These are phyloP conservation scores for Columba janthina DNA, from an alignment of 2,113 vertebrate genomes.

Conservation along the genomic window DNA sequence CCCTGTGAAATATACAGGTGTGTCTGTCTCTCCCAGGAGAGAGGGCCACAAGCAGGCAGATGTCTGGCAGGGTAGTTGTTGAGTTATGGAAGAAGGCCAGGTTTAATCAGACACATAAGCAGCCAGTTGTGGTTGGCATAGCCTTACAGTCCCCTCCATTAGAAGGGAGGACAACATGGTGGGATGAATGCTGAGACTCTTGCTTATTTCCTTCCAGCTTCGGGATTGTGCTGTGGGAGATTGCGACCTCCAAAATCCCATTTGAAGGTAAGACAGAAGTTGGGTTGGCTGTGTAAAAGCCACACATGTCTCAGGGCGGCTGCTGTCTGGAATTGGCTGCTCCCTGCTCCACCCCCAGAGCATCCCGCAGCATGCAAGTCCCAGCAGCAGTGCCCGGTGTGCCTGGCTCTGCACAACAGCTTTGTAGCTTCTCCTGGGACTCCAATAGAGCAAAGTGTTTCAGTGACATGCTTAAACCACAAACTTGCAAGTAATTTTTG, in stretches of 20 bases:
- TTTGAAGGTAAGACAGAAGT: slow-evolving; percentile 78
- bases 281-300: accelerated
- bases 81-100: neutral
- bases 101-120: neutral
- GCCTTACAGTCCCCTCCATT: neutral
- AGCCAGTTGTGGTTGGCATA: accelerated
- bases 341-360: neutral
- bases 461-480: neutral
- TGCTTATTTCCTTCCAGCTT: slow-evolving; percentile 78
- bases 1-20: slow-evolving; percentile 90
- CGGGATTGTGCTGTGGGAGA: slow-evolving; percentile 89
- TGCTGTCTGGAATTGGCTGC: neutral
- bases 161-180: neutral
- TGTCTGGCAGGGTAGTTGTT: neutral
- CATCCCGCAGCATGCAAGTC: accelerated
- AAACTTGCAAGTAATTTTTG: neutral
- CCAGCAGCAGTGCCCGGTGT: neutral
- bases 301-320: accelerated
- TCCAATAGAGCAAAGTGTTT: neutral
- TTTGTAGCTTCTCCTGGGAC: neutral
- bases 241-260: slow-evolving; percentile 78
- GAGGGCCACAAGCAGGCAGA: neutral
- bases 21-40: neutral
- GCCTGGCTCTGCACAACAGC: neutral
- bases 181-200: neutral